Evolutionary conservation across 2,888 invertebrate species (phyloP), one percentile per base, ranked within the genome.

Genomic region (Tenthredo scrophulariae): DNA sequence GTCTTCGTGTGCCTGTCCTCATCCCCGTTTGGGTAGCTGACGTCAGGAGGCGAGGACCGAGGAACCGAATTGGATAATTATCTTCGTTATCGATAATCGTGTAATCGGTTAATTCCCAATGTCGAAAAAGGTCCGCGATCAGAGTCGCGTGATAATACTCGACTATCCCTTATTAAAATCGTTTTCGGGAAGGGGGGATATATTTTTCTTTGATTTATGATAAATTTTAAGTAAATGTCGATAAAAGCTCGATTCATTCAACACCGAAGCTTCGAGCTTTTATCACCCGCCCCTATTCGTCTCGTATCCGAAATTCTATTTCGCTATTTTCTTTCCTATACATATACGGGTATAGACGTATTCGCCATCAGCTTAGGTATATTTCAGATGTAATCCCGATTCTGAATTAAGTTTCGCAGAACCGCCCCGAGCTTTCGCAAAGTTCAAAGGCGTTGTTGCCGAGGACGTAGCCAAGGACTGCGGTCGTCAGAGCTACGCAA

Each of bases 21-120:
- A 22, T 33, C n/a, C 75, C 75, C 75, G 40, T 75, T 33, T 40
- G 40, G 33, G 9, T n/a, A 18, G 70, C 70, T 72, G 70, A 72
- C 70, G 70, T 72, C 70, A 72, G 62, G 13, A n/a, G 54, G n/a
- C 2, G 62, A 13, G 37, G 26, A 26, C 13, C 62, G 62, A 26
- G 0, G 10, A 62, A 26, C 62, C 26, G 26, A 22, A 62, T 62
- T 62, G 26, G 54, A 54, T 54, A 62, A 62, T 62, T 62, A 26
- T 62, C 62, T 13, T 62, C 22, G 62, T 62, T 10, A 62, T 26
- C 13, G 26, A 62, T 62, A 26, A 62, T 62, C 62, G 62, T 62
- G n/a, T 0, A 54, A 54, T 54, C n/a, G 54, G n/a, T n/a, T 54
- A 1, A n/a, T n/a, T n/a, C 7, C n/a, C n/a, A 7, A 37, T 7